Percentiles rank a stretch among this genome's conserved stretches.
phyloP scores from a whole-genome alignment of 1,140 invertebrate genomes.

The Pomacea maculata region DNA sequence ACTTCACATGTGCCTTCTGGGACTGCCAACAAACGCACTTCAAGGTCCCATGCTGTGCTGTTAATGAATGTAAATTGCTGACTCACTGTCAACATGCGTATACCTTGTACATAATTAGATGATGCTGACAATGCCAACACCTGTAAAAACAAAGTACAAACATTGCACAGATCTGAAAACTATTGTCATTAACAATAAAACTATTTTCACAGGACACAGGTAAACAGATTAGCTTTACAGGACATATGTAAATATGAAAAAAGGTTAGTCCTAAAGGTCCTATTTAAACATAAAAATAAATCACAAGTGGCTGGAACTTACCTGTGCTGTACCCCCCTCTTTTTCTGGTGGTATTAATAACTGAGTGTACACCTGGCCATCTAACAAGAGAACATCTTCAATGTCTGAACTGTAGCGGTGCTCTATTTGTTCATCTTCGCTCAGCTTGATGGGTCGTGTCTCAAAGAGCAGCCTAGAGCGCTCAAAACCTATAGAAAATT shows the following conservation, averaged over 20 bases:
- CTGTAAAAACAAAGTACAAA: conserved; percentile 37
- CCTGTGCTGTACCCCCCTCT: conserved; percentile 2
- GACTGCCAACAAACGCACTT: conserved; percentile 27
- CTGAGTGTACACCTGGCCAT: conserved; percentile 42
- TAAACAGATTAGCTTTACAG: neutral
- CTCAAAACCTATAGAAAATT: conserved; percentile 36
- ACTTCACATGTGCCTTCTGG: conserved; percentile 29
- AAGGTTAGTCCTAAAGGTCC: neutral
- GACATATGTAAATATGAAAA: neutral
- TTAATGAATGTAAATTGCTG: conserved; percentile 50
- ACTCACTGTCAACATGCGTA: conserved; percentile 51
- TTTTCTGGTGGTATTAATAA: conserved; percentile 22
- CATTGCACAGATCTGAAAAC: neutral
- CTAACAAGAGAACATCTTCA: conserved; percentile 43
- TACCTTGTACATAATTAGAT: conserved; percentile 43
- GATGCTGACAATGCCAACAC: conserved; percentile 49
- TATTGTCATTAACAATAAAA: neutral
- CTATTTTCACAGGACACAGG: no score
- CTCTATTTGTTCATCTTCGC: conserved; percentile 40
- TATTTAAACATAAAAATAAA: neutral
- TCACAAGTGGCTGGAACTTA: neutral
- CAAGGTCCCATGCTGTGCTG: conserved; percentile 17
- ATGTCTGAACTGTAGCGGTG: conserved; percentile 44
- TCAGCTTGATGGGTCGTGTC: conserved; percentile 31
- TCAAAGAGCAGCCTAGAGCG: conserved; percentile 28